phyloP scores from a whole-genome alignment of 2,797 vertebrate genomes.

The Acanthornis magna region DNA sequence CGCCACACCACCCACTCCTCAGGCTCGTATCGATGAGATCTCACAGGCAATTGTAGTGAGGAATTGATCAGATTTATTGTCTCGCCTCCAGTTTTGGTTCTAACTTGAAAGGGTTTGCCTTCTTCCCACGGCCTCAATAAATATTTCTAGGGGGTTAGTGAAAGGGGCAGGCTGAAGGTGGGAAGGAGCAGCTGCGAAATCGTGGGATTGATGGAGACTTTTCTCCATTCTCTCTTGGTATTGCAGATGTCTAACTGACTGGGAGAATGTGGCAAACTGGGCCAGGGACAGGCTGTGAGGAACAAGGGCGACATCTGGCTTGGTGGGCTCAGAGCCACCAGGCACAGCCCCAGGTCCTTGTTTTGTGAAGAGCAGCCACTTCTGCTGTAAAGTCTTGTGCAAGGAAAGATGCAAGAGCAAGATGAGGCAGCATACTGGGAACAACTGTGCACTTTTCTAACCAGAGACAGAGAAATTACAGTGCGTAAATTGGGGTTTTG shows the following conservation, averaged over 20 bases:
- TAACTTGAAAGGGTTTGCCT: background rate
- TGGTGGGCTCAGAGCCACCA: background rate
- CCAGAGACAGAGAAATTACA: background rate
- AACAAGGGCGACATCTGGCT: background rate
- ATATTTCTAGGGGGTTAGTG: background rate
- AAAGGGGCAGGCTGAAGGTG: background rate
- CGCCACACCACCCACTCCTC: background rate
- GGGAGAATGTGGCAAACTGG: background rate
- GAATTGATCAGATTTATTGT: background rate
- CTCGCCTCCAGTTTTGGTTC: background rate
- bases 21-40: background rate
- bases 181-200: background rate
- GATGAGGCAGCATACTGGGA: background rate
- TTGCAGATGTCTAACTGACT: background rate
- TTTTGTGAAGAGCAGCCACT: background rate
- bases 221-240: background rate
- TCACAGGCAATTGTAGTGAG: background rate
- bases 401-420: background rate
- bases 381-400: background rate
- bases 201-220: background rate
- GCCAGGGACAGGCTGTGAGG: background rate
- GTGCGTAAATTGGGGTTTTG: background rate
- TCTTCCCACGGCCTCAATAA: background rate
- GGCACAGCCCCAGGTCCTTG: background rate
- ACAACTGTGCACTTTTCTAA: background rate